A percentile compares a stretch with the other conserved stretches of the same genome.
phyloP scores from a whole-genome alignment of 2,888 invertebrate genomes.

The Leptogaster cylindrica region DNA sequence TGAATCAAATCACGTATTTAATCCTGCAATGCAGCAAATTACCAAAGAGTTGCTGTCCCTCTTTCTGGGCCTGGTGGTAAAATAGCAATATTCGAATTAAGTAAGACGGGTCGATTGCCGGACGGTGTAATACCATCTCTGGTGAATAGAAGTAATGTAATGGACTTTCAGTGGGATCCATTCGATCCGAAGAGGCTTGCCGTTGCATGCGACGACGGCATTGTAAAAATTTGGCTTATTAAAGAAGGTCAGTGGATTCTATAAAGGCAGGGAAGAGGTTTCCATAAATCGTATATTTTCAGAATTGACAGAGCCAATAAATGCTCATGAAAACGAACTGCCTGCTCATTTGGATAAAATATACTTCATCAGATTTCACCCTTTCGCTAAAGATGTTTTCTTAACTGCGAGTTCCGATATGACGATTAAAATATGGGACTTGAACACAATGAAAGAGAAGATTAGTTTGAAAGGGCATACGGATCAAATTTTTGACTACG shows the following conservation, averaged over 20 bases:
- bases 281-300: constrained; percentile 46
- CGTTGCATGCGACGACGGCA: constrained; percentile 90
- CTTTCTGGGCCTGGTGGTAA: constrained; percentile 90
- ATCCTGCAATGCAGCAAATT: constrained; percentile 70
- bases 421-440: constrained; percentile 87
- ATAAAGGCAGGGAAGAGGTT: constrained; percentile 49
- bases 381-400: constrained; percentile 83
- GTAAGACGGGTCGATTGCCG: constrained; percentile 75
- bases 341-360: constrained; percentile 90
- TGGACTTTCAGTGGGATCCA: constrained; percentile 96
- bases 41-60: constrained; percentile 86
- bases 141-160: constrained; percentile 85
- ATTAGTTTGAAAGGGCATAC: constrained; percentile 77
- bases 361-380: constrained; percentile 89
- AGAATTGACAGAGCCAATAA: constrained; percentile 75
- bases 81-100: constrained; percentile 83
- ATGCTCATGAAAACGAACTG: constrained; percentile 72
- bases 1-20: background rate
- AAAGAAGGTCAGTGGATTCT: constrained; percentile 63
- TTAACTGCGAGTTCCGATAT: constrained; percentile 91
- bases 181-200: constrained; percentile 80
- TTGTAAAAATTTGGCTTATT: constrained; percentile 80
- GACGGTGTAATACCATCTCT: constrained; percentile 86
- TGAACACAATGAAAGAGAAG: constrained; percentile 68
- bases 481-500: constrained; percentile 88